Evolutionary conservation across 1,140 invertebrate species (phyloP), one percentile per base, ranked within the genome.

Genomic region (Aricia agestis): DNA sequence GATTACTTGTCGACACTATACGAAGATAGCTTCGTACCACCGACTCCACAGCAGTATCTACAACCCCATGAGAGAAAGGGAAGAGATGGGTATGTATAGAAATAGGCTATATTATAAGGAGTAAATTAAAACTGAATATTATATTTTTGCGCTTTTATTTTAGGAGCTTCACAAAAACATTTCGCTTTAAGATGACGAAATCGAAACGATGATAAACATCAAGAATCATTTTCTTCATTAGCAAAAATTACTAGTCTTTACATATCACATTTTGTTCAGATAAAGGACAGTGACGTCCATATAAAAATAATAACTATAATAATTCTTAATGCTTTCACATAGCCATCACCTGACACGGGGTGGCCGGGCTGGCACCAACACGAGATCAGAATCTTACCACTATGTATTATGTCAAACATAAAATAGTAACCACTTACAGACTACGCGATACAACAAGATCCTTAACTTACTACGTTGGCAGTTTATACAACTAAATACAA

Each of bases 291-390:
- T 91, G 86, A 91, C 87, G 89, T 89, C 87, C 87, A 72, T 87
- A 87, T 83, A 86, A 86, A 87, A 87, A 86, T 85, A 80, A 80
- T 87, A 89, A 86, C 84, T 87, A 84, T 72, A 90, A 91, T 89
- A 90, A 90, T 91, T 91, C 89, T 91, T 90, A 84, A 91, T 91
- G 89, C 82, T 91, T 90, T 90, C 87, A 91, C 80, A 87, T 82
- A 83, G 85, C 84, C 83, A 76, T 76, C 78, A 83, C 80, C 83
- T 82, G 36, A 36, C 36, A 36, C 36, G 6, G 36, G 36, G 36
- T 5, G 36, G 36, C 9, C 36, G 36, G 36, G 36, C 36, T 36
- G 86, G 86, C 85, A 83, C 78, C 78, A 82, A 85, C 83, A 84
- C 85, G 89, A 91, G 89, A 91, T 91, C 89, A 90, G 85, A 84